Evolutionary conservation across 2,888 invertebrate species (phyloP).

Genomic region (Lithophane ornitopus): DNA sequence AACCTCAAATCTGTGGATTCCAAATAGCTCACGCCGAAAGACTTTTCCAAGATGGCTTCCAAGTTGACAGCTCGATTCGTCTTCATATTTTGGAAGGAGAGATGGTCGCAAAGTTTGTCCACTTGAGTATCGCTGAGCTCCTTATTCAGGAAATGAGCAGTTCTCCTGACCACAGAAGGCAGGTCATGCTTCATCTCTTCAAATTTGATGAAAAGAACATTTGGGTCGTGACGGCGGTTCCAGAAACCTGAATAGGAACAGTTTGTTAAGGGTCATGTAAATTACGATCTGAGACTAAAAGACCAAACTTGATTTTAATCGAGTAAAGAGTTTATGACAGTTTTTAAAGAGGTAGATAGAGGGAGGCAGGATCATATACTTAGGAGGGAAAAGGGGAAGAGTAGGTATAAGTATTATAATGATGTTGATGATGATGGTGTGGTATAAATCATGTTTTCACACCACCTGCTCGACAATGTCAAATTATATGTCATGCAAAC

Average conservation of each 20-base stretch:
- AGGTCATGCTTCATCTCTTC: constrained; percentile 96
- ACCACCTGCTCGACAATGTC: too few species aligned
- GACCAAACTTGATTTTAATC: background rate
- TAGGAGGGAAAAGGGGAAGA: too few species aligned
- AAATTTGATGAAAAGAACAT: constrained; percentile 94
- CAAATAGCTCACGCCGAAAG: constrained; percentile 85
- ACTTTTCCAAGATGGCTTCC: constrained; percentile 91
- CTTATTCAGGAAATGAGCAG: constrained; percentile 94
- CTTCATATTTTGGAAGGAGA: constrained; percentile 96
- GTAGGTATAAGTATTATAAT: too few species aligned
- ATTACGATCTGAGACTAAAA: background rate
- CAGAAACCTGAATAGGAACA: constrained; percentile 90
- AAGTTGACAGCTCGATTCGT: constrained; percentile 95
- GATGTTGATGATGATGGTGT: too few species aligned
- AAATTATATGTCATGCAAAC: too few species aligned
- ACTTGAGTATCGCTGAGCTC: constrained; percentile 92
- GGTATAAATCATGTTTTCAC: too few species aligned
- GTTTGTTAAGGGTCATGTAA: background rate
- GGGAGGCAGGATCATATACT: too few species aligned
- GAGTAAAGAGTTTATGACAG: background rate
- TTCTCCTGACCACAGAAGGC: constrained; percentile 91
- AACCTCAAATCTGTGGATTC: constrained; percentile 91
- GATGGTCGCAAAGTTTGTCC: constrained; percentile 92
- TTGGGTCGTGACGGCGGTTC: constrained; percentile 92
- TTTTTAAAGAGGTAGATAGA: too few species aligned